Percentiles rank a stretch among this genome's conserved stretches.
Conservation (phyloP, 2,113 vertebrate genomes). For the Sula dactylatra region DNA sequence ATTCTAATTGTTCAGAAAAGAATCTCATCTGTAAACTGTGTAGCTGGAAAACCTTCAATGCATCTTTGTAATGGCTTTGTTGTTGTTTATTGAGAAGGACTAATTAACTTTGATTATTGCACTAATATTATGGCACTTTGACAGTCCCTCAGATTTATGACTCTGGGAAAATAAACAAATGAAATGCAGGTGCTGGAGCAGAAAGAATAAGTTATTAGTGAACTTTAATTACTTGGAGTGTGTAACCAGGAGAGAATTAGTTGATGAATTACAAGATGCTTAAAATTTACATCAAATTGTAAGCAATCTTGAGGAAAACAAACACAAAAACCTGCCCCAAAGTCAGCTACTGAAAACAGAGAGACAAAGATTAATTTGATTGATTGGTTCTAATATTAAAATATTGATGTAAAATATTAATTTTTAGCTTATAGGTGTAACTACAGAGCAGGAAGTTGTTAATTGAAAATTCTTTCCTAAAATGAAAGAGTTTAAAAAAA, state of each 20-base stretch:
- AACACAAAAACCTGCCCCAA: not conserved
- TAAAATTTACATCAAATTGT: conserved; percentile 80
- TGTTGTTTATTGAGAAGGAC: conserved; percentile 84
- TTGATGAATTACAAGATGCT: conserved; percentile 87
- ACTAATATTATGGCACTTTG: conserved; percentile 97
- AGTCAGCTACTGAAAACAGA: conserved; percentile 29
- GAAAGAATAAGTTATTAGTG: conserved; percentile 99
- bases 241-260: conserved; percentile 86
- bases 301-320: conserved; percentile 62
- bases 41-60: conserved; percentile 69
- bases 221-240: conserved; percentile 97
- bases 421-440: not conserved
- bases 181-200: conserved; percentile 99
- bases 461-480: not conserved
- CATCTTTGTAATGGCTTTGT: conserved; percentile 80
- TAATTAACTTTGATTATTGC: conserved; percentile 99
- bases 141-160: conserved; percentile 97
- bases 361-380: conserved; percentile 46
- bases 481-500: not conserved
- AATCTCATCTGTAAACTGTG: conserved; percentile 48
- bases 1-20: conserved; percentile 58
- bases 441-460: not conserved
- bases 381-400: conserved; percentile 29
- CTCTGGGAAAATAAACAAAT: conserved; percentile 99
- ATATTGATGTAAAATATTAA: conserved; percentile 6